A percentile compares a stretch with the other conserved stretches of the same genome.
phyloP scores from a whole-genome alignment of 2,888 invertebrate species.

The Invenusta paracnida region DNA sequence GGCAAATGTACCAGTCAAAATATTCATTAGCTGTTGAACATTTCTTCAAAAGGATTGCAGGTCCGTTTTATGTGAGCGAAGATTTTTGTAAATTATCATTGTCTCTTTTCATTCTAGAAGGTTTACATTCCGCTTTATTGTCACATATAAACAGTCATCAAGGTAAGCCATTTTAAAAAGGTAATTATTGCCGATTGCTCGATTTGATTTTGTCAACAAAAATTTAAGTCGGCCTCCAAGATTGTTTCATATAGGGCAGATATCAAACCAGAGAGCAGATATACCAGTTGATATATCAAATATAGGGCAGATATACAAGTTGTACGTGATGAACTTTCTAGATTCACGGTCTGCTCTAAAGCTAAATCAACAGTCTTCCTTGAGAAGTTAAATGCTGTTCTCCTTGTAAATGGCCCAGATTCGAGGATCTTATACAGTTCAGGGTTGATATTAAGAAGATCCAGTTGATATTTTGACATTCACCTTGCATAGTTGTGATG shows the following conservation, averaged over 20 bases:
- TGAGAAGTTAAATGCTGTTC: background rate
- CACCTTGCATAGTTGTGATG: background rate
- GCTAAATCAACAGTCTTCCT: background rate
- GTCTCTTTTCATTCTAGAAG: background rate
- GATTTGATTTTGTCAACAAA: background rate
- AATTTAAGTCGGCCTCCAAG: background rate
- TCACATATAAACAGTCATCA: background rate
- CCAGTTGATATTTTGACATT: background rate
- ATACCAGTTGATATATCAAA: too few species aligned
- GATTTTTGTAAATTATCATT: background rate
- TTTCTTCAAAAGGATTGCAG: background rate
- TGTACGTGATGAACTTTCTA: background rate
- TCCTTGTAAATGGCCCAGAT: background rate
- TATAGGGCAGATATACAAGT: background rate
- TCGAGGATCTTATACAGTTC: background rate
- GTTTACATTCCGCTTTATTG: background rate
- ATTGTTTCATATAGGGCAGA: background rate
- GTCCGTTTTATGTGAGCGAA: background rate
- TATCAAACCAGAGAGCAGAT: too few species aligned
- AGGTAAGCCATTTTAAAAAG: background rate
- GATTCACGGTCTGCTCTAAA: background rate
- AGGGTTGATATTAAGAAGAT: background rate
- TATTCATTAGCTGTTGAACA: background rate
- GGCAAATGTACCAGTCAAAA: background rate
- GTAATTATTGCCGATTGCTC: background rate